Percentiles rank a stretch among this genome's conserved stretches.
Evolutionary conservation across 2,113 vertebrate species (phyloP).

Genomic region (Amblyopsis rosae): DNA sequence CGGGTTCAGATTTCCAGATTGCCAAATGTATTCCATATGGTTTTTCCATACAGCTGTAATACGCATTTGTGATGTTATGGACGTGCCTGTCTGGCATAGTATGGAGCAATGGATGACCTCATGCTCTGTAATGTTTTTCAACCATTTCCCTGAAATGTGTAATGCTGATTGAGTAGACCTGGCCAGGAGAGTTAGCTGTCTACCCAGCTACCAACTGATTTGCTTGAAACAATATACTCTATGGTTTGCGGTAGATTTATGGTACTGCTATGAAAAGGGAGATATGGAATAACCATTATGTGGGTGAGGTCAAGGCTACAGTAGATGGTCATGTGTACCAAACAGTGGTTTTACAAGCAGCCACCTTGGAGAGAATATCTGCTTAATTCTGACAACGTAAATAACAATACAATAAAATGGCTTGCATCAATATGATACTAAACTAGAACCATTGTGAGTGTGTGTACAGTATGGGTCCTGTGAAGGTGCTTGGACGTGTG

Average conservation of each 20-base stretch:
- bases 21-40: constrained; percentile 56
- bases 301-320: constrained; percentile 23
- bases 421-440: too few species aligned
- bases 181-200: constrained; percentile 17
- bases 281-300: constrained; percentile 20
- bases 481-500: neutral
- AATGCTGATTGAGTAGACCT: constrained; percentile 18
- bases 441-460: neutral
- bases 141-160: constrained; percentile 41
- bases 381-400: neutral
- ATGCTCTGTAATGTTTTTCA: constrained; percentile 48
- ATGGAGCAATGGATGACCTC: constrained; percentile 42
- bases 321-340: constrained; percentile 19
- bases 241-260: constrained; percentile 29
- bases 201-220: constrained; percentile 25
- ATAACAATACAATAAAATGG: neutral
- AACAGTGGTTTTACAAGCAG: constrained; percentile 6
- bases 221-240: constrained; percentile 14
- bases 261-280: constrained; percentile 2
- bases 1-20: constrained; percentile 55
- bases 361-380: constrained; percentile 5
- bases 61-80: constrained; percentile 10
- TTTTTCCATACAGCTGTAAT: constrained; percentile 15
- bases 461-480: neutral
- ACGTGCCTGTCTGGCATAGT: constrained; percentile 19